Evolutionary conservation across 2,113 vertebrate species (phyloP).

Genomic region (Poeciliopsis retropinna): DNA sequence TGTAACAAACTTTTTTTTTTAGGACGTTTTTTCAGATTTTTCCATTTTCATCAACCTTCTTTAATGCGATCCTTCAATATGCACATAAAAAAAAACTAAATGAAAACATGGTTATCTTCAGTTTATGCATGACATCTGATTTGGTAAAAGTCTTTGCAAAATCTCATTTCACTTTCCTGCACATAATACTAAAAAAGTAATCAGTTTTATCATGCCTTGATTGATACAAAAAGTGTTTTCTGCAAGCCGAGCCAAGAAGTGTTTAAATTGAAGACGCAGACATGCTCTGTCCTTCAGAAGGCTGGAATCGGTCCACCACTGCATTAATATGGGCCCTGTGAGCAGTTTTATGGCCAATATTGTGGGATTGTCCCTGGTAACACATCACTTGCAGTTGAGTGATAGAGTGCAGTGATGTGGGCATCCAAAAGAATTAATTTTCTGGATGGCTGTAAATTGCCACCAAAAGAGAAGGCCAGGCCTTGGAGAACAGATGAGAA

Average conservation of each 20-base stretch:
- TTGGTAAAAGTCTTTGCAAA: not conserved
- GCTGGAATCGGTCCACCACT: constrained; percentile 30
- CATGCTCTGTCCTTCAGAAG: constrained; percentile 65
- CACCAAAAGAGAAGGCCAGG: constrained; percentile 56
- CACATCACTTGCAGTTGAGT: constrained; percentile 62
- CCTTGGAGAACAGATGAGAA: constrained; percentile 57
- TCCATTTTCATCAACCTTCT: too few relatives aligned
- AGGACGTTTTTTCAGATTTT: too few relatives aligned
- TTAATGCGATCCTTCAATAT: too few relatives aligned
- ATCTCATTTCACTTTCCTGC: not conserved
- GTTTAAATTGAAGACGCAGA: constrained; percentile 70
- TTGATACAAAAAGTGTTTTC: constrained; percentile 47
- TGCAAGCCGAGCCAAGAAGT: constrained; percentile 42
- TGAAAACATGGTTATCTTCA: too few relatives aligned
- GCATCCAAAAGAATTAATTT: constrained; percentile 73
- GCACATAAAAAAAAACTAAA: too few relatives aligned
- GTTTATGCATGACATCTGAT: not conserved
- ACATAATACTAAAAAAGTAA: not conserved
- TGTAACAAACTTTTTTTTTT: too few relatives aligned
- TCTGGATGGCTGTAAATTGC: constrained; percentile 72
- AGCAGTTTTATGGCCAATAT: constrained; percentile 73
- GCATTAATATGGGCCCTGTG: constrained; percentile 63
- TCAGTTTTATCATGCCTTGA: constrained; percentile 10
- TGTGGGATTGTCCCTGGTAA: constrained; percentile 69
- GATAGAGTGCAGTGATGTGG: constrained; percentile 68